A percentile compares a stretch with the other conserved stretches of the same genome.
phyloP scores from a whole-genome alignment of 2,888 invertebrate species.

The Aphidoletes aphidimyza region DNA sequence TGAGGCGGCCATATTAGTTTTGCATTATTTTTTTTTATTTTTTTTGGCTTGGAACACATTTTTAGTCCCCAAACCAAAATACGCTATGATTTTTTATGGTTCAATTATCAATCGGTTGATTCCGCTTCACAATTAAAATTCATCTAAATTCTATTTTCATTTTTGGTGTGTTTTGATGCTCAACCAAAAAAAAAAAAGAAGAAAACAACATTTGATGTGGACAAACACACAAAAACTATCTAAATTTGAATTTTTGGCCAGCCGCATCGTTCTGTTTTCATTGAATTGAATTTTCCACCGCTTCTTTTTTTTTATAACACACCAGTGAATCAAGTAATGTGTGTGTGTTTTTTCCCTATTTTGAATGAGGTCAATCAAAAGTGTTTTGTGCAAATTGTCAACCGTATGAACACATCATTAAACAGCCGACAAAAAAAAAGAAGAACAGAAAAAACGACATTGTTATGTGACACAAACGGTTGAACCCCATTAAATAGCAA shows the following conservation, averaged over 20 bases:
- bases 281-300: neutral
- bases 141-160: no score
- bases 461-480: neutral
- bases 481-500: conserved; percentile 19
- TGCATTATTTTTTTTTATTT: neutral
- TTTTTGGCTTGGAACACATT: neutral
- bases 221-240: no score
- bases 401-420: conserved; percentile 26
- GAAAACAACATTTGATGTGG: no score
- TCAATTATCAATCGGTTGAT: no score
- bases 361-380: conserved; percentile 51
- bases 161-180: no score
- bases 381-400: conserved; percentile 10
- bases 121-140: no score
- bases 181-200: no score
- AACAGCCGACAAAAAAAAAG: neutral
- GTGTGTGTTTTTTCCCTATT: no score
- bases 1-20: conserved; percentile 8
- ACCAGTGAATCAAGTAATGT: neutral
- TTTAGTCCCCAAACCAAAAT: no score
- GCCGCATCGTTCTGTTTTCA: no score
- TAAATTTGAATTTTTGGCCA: no score
- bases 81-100: no score
- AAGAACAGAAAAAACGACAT: neutral
- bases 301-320: neutral